Conservation (phyloP, 1,140 invertebrate species). For the Bilobella aurantiaca region DNA sequence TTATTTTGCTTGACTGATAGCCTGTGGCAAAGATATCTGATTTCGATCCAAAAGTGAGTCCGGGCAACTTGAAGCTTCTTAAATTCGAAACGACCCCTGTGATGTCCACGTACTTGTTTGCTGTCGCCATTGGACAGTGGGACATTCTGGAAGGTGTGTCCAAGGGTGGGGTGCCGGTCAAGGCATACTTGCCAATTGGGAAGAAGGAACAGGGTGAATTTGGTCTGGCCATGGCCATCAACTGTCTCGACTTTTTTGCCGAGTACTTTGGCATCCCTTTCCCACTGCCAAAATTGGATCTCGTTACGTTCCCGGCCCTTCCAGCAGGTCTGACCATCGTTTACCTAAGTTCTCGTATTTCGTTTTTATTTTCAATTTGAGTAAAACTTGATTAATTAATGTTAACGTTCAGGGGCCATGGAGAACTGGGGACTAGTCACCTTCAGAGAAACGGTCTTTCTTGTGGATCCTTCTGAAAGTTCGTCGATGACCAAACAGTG, state of each 20-base stretch:
- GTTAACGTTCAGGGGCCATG: constrained; percentile 41
- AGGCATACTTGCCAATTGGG: constrained; percentile 83
- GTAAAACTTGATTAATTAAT: neutral
- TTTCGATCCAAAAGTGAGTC: too few relatives aligned
- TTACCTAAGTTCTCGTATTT: neutral
- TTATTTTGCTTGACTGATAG: constrained; percentile 1
- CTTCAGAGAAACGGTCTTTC: constrained; percentile 44
- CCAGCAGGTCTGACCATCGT: constrained; percentile 49
- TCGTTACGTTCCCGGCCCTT: constrained; percentile 88
- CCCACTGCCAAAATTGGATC: constrained; percentile 88
- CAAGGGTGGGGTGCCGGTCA: constrained; percentile 65
- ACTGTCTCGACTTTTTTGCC: constrained; percentile 82
- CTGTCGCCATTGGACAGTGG: constrained; percentile 84
- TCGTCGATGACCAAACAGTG: constrained; percentile 69
- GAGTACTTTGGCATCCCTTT: constrained; percentile 80
- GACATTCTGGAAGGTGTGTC: constrained; percentile 74
- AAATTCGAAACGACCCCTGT: constrained; percentile 76
- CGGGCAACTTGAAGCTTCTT: constrained; percentile 43
- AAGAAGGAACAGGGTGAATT: constrained; percentile 86
- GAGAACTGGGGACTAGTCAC: constrained; percentile 46
- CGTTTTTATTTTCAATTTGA: neutral
- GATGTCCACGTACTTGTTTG: constrained; percentile 94
- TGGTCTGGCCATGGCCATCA: constrained; percentile 75
- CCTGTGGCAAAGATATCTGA: constrained; percentile 1
- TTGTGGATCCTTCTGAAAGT: constrained; percentile 57